Base-by-base conservation (phyloP, 2,797 vertebrate genomes). In the Picus viridis region DNA sequence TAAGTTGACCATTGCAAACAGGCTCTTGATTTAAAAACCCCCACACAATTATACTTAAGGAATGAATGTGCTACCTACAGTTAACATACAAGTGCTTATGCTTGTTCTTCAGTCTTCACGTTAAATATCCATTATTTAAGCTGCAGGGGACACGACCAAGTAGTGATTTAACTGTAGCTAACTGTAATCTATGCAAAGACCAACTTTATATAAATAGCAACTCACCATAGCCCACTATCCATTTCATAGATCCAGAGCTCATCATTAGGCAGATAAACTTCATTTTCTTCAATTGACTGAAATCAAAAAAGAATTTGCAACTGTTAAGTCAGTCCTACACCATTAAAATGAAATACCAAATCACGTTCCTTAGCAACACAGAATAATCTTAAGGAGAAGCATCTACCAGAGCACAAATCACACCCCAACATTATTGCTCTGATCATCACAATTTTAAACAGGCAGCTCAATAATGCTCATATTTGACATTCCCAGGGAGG, bases 201-300 rank as follows among this genome's bases (percentile, higher is more conserved):
- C 29, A 91, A 47, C 57, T 67, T 43, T 5, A 12, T 53, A 12
- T 10, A 45, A 85, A 83, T 9, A 16, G 0, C 70, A 85, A 95
- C 97, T 99, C 98, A 99, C 99, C 99, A 99, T 89, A 98, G 94
- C 16, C 98, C 99, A 59, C 95, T 98, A 64, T 99, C 98, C 87
- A 99, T 97, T 93, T 99, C 98, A 90, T 99, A 99, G 45, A 98
- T 97, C 99, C 99, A 99, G 90, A 99, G 98, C 97, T 99, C 99
- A 96, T 99, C 98, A 73, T 98, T 99, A 79, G 98, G 99, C 70
- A 99, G 98, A 89, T 99, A 99, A 51, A 99, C 98, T 97, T 99
- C 99, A 95, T 98, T 98, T 91, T 99, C 98, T 96, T 98, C 98
- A 94, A 99, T 97, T 41, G 99, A 99, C 99, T 99, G 24, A 13